A percentile compares a stretch with the other conserved stretches of the same genome.
Conservation (phyloP, 1,140 invertebrate species). For the Globodera rostochiensis region DNA sequence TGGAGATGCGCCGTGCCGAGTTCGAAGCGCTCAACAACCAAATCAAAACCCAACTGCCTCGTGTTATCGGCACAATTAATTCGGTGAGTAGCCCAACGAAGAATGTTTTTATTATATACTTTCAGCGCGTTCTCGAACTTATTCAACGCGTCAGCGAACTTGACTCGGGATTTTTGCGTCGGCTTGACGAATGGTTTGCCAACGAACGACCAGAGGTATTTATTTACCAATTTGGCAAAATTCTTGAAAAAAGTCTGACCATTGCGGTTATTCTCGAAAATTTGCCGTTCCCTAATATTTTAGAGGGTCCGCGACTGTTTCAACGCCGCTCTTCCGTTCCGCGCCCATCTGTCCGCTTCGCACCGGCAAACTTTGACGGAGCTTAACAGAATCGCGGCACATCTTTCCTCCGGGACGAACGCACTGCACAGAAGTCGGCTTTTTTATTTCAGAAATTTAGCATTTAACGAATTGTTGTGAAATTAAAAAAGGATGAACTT, state of each 20-base stretch:
- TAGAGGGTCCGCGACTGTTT: slow-evolving; percentile 25
- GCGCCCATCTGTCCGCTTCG: slow-evolving; percentile 16
- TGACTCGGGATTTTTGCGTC: slow-evolving; percentile 31
- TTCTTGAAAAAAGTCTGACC: background rate
- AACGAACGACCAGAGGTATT: slow-evolving; percentile 37
- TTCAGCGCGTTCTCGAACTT: slow-evolving; percentile 34
- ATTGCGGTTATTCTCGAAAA: background rate
- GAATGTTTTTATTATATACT: background rate
- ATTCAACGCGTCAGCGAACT: slow-evolving; percentile 38
- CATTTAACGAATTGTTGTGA: background rate
- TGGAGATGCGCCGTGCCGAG: slow-evolving; percentile 44
- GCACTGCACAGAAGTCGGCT: slow-evolving; percentile 11
- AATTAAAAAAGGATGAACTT: background rate
- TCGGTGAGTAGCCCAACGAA: slow-evolving; percentile 23
- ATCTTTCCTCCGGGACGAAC: slow-evolving; percentile 6
- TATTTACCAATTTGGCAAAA: slow-evolving; percentile 31
- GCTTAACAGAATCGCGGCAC: slow-evolving; percentile 28
- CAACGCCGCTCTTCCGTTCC: slow-evolving; percentile 14
- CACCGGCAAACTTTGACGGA: slow-evolving; percentile 13
- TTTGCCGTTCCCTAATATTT: background rate
- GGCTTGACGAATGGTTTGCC: slow-evolving; percentile 38
- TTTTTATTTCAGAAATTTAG: slow-evolving; percentile 1
- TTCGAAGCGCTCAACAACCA: slow-evolving; percentile 53
- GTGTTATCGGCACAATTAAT: slow-evolving; percentile 46
- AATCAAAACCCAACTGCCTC: slow-evolving; percentile 42